Evolutionary conservation across 1,140 invertebrate species (phyloP).

Genomic region (Drosophila watanabei): DNA sequence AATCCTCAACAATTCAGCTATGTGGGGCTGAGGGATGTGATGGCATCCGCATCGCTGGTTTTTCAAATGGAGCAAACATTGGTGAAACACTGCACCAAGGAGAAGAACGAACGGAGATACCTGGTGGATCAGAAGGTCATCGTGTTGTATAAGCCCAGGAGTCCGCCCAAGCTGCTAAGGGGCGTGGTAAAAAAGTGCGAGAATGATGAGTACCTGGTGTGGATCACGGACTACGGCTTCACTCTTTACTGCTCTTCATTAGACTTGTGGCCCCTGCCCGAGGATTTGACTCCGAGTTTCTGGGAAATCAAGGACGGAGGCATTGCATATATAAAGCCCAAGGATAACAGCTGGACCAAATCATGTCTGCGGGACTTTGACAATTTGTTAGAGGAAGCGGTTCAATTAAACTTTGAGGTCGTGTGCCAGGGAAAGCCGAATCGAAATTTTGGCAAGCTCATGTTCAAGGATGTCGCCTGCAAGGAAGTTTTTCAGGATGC

Average conservation of each 20-base stretch:
- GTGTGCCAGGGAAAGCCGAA: background rate
- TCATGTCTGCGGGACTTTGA: background rate
- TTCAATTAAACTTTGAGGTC: background rate
- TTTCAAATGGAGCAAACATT: constrained; percentile 25
- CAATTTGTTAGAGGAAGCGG: constrained; percentile 9
- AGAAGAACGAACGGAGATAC: background rate
- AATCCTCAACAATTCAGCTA: constrained; percentile 57
- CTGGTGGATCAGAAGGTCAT: constrained; percentile 29
- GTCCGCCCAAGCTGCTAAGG: constrained; percentile 30
- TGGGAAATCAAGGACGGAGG: constrained; percentile 16
- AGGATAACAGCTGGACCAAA: constrained; percentile 17
- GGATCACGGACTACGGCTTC: constrained; percentile 55
- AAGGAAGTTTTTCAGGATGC: constrained; percentile 2
- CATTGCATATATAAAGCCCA: constrained; percentile 25
- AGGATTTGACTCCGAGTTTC: background rate
- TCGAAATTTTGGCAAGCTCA: constrained; percentile 36
- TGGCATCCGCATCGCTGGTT: background rate
- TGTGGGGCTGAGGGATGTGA: constrained; percentile 19
- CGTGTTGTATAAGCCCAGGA: constrained; percentile 20
- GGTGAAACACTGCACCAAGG: background rate
- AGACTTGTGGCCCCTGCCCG: constrained; percentile 47
- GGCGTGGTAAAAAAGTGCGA: constrained; percentile 14
- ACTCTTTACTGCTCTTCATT: constrained; percentile 10
- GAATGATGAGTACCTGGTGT: constrained; percentile 43
- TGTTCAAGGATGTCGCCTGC: background rate